phyloP scores from a whole-genome alignment of 2,888 invertebrate species.

The Sesia bembeciformis region DNA sequence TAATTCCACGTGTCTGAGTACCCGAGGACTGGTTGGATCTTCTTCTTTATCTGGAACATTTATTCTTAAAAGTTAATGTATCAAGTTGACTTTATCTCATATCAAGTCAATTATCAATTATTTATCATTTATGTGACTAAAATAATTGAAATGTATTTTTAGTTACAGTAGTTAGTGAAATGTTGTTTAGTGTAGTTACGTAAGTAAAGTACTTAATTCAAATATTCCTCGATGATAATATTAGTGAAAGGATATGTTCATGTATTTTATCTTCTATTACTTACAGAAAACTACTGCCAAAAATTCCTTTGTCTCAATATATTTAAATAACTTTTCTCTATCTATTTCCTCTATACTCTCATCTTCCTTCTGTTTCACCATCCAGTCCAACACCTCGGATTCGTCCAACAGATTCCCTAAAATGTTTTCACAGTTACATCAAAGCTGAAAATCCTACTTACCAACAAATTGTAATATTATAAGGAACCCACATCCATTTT shows the following conservation, averaged over 20 bases:
- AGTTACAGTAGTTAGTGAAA: no score
- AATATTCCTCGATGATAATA: background rate
- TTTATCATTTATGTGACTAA: background rate
- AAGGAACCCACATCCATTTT: constrained; percentile 73
- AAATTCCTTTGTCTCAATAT: constrained; percentile 92
- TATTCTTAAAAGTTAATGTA: no score
- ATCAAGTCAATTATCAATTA: background rate
- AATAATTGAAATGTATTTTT: no score
- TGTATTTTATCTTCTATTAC: constrained; percentile 39
- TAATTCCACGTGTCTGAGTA: constrained; percentile 89
- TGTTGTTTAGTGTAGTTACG: no score
- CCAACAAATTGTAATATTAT: constrained; percentile 20
- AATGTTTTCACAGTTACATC: constrained; percentile 42
- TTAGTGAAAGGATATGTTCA: no score
- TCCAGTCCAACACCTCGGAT: constrained; percentile 90
- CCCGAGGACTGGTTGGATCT: constrained; percentile 84
- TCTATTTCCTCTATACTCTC: constrained; percentile 93
- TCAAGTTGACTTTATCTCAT: no score
- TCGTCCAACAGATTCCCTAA: constrained; percentile 79
- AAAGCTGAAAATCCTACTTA: constrained; percentile 24
- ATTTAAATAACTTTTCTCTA: constrained; percentile 85
- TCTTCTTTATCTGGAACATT: constrained; percentile 81
- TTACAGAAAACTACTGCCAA: constrained; percentile 94
- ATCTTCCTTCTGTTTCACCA: constrained; percentile 92
- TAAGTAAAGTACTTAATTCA: no score